phyloP scores from a whole-genome alignment of 2,797 vertebrate species.

The Yasuhikotakia modesta region DNA sequence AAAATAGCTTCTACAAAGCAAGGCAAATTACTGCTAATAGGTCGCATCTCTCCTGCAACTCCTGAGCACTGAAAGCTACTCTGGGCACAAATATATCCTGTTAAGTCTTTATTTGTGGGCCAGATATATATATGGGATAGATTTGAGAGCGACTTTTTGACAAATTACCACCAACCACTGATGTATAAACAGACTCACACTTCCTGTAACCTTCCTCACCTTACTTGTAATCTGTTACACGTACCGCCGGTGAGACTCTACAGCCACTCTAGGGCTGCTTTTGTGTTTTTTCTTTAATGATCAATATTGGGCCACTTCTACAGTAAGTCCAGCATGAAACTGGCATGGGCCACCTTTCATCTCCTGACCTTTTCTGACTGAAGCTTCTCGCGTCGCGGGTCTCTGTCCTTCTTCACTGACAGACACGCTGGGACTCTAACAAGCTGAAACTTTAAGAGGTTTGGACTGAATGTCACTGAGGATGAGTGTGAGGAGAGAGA shows the following conservation, averaged over 20 bases:
- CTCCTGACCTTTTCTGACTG: conserved; percentile 50
- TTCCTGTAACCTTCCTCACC: conserved; percentile 1
- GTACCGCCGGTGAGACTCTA: background rate
- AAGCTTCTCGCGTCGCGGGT: conserved; percentile 23
- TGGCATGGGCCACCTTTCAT: conserved; percentile 62
- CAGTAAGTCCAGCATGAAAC: conserved; percentile 61
- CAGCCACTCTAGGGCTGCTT: background rate
- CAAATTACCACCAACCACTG: conserved; percentile 6
- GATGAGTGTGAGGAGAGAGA: conserved; percentile 3
- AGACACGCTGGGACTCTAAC: conserved; percentile 33
- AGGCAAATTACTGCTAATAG: conserved; percentile 76
- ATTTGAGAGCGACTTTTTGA: conserved; percentile 4
- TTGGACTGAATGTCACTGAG: conserved; percentile 36
- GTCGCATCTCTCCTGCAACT: conserved; percentile 70
- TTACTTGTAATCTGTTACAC: background rate
- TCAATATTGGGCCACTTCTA: conserved; percentile 57
- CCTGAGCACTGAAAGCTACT: conserved; percentile 29
- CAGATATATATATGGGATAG: background rate
- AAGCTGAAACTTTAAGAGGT: conserved; percentile 41
- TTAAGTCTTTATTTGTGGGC: conserved; percentile 43
- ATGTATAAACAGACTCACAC: conserved; percentile 29
- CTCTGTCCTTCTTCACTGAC: conserved; percentile 26
- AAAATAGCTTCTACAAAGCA: conserved; percentile 71
- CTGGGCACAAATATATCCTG: conserved; percentile 17
- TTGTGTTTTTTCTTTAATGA: conserved; percentile 22